Base-by-base conservation (phyloP, 2,113 vertebrate species). In the Coryphaenoides rupestris region DNA sequence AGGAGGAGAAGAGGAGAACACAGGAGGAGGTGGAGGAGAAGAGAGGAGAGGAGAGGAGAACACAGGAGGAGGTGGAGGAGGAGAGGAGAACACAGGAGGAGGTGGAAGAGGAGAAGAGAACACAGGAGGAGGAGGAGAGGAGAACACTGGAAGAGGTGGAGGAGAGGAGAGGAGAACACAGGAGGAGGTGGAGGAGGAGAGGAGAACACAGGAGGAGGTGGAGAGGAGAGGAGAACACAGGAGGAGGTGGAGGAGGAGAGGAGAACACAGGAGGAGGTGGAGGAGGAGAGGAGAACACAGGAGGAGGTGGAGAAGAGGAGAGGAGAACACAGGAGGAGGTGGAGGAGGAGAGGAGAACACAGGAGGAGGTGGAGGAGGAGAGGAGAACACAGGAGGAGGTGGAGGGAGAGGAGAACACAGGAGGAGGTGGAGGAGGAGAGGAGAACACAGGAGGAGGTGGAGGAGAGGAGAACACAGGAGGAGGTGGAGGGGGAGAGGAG, bases 401-500 rank as follows among this genome's bases (percentile, higher is more conserved):
- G n/a, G n/a, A n/a, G n/a, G n/a, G n/a, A n/a, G 60, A 10, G 19
- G 55, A 19, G 47, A 68, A 68, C 24, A 21, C 57, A 57, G 63
- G 63, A 58, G 28, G 60, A 49, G 64, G 23, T 21, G 54, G 16
- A 10, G 23, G 60, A 46, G 21, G 54, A 23, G 53, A 24, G n/a
- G 4, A 24, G 15, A 5, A 21, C 10, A 5, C 28, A 21, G 9
- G 21, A 12, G n/a, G 12, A 55, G 9, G 12, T 10, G 21, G 23
- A 2, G 21, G 67, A 76, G 55, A 10, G 19, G 55, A 19, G 47
- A 68, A 68, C 24, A 21, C 57, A 57, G 63, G 63, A 58, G 28
- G 60, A 49, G 64, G 23, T 21, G 54, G 16, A 10, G 23, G 60
- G 33, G 21, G 54, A 23, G 53, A 24, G n/a, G 4, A 24, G 15